Base-by-base conservation (phyloP, 2,888 invertebrate genomes). In the Spilarctia lutea region DNA sequence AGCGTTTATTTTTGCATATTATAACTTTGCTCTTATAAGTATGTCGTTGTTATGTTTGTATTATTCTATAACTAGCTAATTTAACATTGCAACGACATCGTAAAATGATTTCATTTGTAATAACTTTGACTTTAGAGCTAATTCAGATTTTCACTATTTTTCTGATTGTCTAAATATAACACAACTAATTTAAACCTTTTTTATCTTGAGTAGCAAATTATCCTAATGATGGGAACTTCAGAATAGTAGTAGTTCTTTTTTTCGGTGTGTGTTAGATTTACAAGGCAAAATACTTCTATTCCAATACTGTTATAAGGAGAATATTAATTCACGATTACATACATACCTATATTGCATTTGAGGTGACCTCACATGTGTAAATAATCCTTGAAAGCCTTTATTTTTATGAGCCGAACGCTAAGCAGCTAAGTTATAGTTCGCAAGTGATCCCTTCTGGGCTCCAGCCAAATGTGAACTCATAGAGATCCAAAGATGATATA, bases 341-440 rank as follows among this genome's bases (percentile, higher is more conserved):
- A 39, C 11, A 39, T 39, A 39, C 8, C 6, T 39, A 39, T 39
- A 39, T 10, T 39, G 11, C 11, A 39, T 39, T 39, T 39, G 39
- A 0, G 39, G 1, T 39, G 6, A 39, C 39, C 1, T 39, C 7
- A 39, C 39, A 39, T 60, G 1, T 60, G 27, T 6, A 30, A 60
- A 60, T 60, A 16, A 30, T 60, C 6, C 16, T n/a, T 27, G 8
- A 30, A 45, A 48, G 39, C n/a, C 33, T 35, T 30, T 20, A 45
- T 16, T 48, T 45, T 72, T 60, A 56, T 35, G 45, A 56, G 35
- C 73, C 72, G 35, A 68, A 65, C 84, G 72, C 76, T 84, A 74
- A 84, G 72, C 81, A 84, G 77, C 81, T 84, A 81, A 73, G 75
- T 77, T 68, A 67, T 75, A 73, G 71, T 74, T 75, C 67, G 72